Conservation (phyloP, 2,113 vertebrate genomes). For the Procavia capensis region DNA sequence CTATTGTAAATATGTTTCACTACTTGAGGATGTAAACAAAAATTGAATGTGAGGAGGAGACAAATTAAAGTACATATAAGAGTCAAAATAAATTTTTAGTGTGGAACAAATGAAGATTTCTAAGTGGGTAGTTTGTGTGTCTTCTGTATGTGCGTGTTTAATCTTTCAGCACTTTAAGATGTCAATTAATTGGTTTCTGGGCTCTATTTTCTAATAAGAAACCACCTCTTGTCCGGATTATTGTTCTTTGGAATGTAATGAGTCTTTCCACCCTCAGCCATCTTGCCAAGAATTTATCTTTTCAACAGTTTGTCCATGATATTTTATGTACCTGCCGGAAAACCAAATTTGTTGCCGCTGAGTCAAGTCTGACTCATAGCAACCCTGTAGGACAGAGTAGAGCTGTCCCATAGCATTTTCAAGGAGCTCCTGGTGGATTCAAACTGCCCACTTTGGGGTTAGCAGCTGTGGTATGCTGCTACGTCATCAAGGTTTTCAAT, state of each 20-base stretch:
- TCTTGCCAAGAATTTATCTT: neutral
- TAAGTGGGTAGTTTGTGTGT: neutral
- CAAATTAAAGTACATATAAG: neutral
- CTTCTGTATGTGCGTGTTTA: neutral
- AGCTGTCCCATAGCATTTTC: no score
- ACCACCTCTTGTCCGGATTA: neutral
- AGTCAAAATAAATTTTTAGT: neutral
- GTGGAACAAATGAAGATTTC: neutral
- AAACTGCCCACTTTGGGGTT: no score
- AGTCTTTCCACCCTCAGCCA: neutral
- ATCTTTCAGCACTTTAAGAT: neutral
- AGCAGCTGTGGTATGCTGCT: no score
- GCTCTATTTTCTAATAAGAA: neutral
- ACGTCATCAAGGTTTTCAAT: neutral
- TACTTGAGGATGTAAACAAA: neutral
- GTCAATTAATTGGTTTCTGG: neutral
- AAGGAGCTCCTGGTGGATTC: no score
- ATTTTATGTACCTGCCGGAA: no score
- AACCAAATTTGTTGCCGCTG: no score
- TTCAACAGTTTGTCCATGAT: neutral
- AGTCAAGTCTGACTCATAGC: no score
- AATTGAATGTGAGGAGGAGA: neutral
- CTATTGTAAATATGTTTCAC: neutral
- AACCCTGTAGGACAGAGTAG: no score
- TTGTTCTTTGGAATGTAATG: neutral